Conservation (phyloP, 2,113 vertebrate species). For the Syngnathoides biaculeatus region DNA sequence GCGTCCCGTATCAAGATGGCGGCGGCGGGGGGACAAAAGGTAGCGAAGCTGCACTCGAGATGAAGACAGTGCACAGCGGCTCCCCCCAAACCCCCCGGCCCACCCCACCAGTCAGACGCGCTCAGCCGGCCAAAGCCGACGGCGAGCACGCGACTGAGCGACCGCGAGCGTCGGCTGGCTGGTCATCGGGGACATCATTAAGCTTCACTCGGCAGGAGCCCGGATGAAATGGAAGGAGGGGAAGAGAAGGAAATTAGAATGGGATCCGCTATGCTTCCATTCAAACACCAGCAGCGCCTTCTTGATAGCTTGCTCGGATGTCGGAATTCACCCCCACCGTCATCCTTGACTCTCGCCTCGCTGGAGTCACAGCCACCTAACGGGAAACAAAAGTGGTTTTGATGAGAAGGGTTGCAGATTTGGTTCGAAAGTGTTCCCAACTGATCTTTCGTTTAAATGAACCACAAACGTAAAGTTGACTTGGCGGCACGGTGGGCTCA, state of each 20-base stretch:
- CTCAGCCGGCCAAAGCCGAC: slow-evolving; percentile 57
- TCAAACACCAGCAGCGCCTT: slow-evolving; percentile 23
- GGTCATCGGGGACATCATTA: slow-evolving; percentile 73
- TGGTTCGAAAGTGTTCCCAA: not conserved
- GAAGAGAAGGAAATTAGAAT: slow-evolving; percentile 48
- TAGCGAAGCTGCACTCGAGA: slow-evolving; percentile 11
- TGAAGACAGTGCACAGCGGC: slow-evolving; percentile 8
- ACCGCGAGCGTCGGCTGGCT: slow-evolving; percentile 29
- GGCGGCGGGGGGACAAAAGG: slow-evolving; percentile 25
- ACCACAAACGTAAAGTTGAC: no score
- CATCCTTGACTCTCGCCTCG: slow-evolving; percentile 5
- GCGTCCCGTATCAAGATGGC: slow-evolving; percentile 12
- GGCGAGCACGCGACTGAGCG: slow-evolving; percentile 25
- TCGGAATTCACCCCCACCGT: no score
- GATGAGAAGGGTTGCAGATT: not conserved
- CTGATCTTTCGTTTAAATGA: not conserved
- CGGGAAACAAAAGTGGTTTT: not conserved
- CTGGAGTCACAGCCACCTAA: not conserved
- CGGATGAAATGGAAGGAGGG: slow-evolving; percentile 39
- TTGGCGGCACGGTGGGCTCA: no score
- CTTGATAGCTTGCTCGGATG: not conserved
- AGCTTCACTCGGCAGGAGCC: slow-evolving; percentile 50
- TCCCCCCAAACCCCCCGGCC: slow-evolving; percentile 31
- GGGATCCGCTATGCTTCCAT: slow-evolving; percentile 41
- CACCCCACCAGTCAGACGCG: slow-evolving; percentile 64